Conservation (phyloP, 2,797 vertebrate species). For the Lutjanus argentimaculatus region DNA sequence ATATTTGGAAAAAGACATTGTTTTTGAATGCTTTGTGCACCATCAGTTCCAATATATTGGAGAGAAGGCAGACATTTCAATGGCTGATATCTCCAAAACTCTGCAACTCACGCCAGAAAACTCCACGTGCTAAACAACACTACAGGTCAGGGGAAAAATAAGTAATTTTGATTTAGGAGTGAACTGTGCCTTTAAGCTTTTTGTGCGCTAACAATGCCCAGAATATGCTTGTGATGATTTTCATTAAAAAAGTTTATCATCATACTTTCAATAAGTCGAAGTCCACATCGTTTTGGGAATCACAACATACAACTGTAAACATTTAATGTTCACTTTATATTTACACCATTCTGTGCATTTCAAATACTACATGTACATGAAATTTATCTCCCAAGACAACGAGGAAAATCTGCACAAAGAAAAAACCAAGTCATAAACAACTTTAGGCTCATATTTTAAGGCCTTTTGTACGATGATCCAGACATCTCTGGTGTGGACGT, state of each 20-base stretch:
- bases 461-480: not conserved
- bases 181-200: not conserved
- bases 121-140: no score
- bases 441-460: not conserved
- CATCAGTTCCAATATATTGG: no score
- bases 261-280: constrained; percentile 16
- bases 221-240: constrained; percentile 9
- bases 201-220: not conserved
- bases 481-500: constrained; percentile 3
- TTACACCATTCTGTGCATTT: constrained; percentile 45
- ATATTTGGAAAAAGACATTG: no score
- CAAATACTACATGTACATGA: constrained; percentile 13
- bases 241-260: not conserved
- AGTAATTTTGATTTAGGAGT: no score
- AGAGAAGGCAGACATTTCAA: no score
- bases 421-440: not conserved
- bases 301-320: constrained; percentile 46
- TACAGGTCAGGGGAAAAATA: no score
- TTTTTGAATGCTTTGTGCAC: no score
- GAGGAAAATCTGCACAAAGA: not conserved
- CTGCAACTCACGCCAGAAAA: no score
- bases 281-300: constrained; percentile 29
- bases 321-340: constrained; percentile 37
- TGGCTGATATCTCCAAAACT: no score
- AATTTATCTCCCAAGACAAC: not conserved